Conservation (phyloP, 2,888 invertebrate species). For the Macrophya alboannulata region DNA sequence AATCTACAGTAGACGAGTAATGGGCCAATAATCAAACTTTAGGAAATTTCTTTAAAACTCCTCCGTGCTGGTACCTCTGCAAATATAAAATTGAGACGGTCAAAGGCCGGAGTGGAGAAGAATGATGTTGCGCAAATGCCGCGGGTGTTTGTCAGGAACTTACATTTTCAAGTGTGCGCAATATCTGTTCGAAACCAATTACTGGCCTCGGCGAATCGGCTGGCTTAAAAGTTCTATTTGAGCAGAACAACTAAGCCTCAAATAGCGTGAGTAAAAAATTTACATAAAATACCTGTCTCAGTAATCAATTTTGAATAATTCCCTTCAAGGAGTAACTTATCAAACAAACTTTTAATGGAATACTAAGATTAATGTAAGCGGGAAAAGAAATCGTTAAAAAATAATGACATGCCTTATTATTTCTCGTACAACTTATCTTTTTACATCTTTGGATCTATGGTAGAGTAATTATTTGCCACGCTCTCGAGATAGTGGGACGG, state of each 20-base stretch:
- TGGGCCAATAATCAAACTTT: not conserved
- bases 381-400: not conserved
- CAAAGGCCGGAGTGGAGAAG: not conserved
- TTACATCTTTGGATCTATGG: not conserved
- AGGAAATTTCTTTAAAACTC: not conserved
- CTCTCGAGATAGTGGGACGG: not conserved
- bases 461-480: not conserved
- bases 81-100: not conserved
- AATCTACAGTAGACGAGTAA: not conserved
- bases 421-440: not conserved
- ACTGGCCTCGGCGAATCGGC: not conserved
- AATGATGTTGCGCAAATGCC: not conserved
- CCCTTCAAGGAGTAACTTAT: not conserved
- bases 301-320: slow-evolving; percentile 17
- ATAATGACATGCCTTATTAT: not conserved
- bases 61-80: not conserved
- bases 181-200: slow-evolving; percentile 5
- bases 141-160: slow-evolving; percentile 25
- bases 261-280: not conserved
- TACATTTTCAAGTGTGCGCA: not conserved
- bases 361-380: not conserved
- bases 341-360: slow-evolving; percentile 11
- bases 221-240: slow-evolving; percentile 2
- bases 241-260: not conserved
- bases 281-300: not conserved